Conservation (phyloP, 2,797 vertebrate genomes). For the Myotis pilosus region DNA sequence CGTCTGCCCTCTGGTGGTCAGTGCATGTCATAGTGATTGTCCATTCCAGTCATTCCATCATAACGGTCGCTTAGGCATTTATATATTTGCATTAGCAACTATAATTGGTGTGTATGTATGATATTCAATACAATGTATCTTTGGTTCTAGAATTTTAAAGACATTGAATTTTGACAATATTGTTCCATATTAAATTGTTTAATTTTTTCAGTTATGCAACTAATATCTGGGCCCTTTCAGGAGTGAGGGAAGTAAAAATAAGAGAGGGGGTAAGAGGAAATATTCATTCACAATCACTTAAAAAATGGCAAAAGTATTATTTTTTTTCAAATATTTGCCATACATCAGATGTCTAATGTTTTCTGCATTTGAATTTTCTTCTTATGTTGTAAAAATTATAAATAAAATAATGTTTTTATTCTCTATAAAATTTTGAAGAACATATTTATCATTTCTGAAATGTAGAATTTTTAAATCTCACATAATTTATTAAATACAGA, state of each 20-base stretch:
- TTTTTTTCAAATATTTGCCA: neutral
- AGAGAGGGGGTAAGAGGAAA: accelerated
- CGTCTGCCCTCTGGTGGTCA: no score
- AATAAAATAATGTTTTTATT: neutral
- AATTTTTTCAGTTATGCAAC: neutral
- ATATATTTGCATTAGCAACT: no score
- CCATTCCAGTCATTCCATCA: no score
- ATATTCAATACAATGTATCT: neutral
- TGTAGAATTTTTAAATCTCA: neutral
- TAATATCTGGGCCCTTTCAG: neutral
- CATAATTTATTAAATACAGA: neutral
- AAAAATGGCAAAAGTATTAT: neutral
- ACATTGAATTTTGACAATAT: neutral
- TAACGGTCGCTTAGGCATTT: no score
- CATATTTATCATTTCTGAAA: neutral
- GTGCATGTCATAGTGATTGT: no score
- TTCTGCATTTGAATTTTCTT: neutral
- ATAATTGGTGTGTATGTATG: no score
- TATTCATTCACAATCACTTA: neutral
- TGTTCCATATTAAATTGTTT: neutral
- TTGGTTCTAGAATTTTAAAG: neutral
- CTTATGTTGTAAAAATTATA: neutral
- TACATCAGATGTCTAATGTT: neutral
- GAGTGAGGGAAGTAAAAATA: neutral
- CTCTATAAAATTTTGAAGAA: neutral